A percentile compares a stretch with the other conserved stretches of the same genome.
phyloP scores from a whole-genome alignment of 1,140 invertebrate species.

The Metopolophium dirhodum region DNA sequence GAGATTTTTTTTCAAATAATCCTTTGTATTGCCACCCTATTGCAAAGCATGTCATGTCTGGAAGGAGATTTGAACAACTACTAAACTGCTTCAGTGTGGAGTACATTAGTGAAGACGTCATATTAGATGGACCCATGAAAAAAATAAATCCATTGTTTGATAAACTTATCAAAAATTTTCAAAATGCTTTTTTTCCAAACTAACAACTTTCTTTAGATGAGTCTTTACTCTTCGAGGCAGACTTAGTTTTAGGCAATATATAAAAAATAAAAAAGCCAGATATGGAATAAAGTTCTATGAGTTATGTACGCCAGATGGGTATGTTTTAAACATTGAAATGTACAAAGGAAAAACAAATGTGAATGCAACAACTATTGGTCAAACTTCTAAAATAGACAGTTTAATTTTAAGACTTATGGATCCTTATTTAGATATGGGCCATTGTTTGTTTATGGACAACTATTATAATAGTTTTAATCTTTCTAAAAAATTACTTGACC shows the following conservation, averaged over 20 bases:
- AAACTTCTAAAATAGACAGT: slow-evolving; percentile 30
- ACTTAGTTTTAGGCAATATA: slow-evolving; percentile 60
- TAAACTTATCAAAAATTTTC: slow-evolving; percentile 1
- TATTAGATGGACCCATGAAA: background rate
- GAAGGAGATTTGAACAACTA: no score
- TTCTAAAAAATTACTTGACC: background rate
- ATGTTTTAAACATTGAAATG: slow-evolving; percentile 38
- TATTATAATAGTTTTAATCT: background rate
- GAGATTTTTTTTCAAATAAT: no score
- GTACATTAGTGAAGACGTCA: no score
- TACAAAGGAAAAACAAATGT: background rate
- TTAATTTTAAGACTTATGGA: background rate
- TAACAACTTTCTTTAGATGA: slow-evolving; percentile 60
- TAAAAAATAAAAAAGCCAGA: slow-evolving; percentile 60
- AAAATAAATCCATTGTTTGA: slow-evolving; percentile 29
- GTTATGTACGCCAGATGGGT: slow-evolving; percentile 56
- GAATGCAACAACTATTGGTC: background rate
- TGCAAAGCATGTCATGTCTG: no score
- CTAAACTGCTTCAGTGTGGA: no score
- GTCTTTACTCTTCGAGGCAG: slow-evolving; percentile 60
- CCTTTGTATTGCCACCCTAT: no score
- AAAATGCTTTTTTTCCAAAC: background rate
- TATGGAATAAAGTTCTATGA: slow-evolving; percentile 61
- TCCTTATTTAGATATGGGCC: background rate
- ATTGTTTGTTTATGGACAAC: background rate